Base-by-base conservation (phyloP, 2,797 vertebrate species). In the Falco columbarius region DNA sequence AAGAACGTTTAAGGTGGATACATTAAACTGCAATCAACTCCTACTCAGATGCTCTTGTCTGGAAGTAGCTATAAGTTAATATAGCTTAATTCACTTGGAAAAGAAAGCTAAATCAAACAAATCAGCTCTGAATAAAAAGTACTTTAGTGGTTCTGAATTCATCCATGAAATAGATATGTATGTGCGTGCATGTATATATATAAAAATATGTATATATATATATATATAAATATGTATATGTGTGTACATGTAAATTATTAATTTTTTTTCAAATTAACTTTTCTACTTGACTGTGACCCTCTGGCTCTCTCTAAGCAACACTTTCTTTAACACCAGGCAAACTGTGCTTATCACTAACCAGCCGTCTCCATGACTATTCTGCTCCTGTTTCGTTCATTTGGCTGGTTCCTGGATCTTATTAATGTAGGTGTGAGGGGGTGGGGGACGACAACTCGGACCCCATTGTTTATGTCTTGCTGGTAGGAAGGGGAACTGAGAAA, bases 381-480 rank as follows among this genome's bases (percentile, higher is more conserved):
- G 94, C 92, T 95, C 62, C 76, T 80, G 86, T 93, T 96, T 65
- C 79, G 0, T 61, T 87, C 83, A 85, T 82, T 94, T 71, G 67
- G 44, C 91, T 76, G 59, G 67, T 47, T 95, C 90, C 95, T 95
- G 95, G 83, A 81, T 77, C 83, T 95, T 90, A 93, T 96, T 97
- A 92, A 88, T n/a, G 52, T 61, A 93, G 90, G 95, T 96, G 94
- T 86, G 90, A 92, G 83, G 61, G 88, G 93, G 63, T 32, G 86
- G 75, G 86, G 84, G 84, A 96, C 0, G 38, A 92, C 77, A 93
- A 56, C 81, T 77, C 34, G 2, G 71, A 47, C 74, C 74, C 88
- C 36, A 56, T 95, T 96, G 93, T 97, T 97, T 96, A 92, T 94
- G 90, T 68, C 90, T 92, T 71, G 63, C 91, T 95, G 73, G 40